Evolutionary conservation across 2,797 vertebrate species (phyloP), one percentile per base, ranked within the genome.

Genomic region (Chaetophractus vellerosus): DNA sequence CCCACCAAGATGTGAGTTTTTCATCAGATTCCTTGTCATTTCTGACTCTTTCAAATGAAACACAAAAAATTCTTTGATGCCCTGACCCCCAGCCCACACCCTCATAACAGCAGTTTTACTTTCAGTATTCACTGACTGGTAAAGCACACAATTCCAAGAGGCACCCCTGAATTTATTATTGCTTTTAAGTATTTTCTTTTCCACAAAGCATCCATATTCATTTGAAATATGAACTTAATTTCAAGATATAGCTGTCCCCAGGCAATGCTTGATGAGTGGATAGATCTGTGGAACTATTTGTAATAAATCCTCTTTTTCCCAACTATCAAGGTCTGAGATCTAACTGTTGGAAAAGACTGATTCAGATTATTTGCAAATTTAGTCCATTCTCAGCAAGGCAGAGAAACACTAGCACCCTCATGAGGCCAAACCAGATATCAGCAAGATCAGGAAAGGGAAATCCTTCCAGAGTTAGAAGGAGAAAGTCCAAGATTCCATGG

Each of bases 141-240:
- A 66, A 85, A 88, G 52, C 52, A 91, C 4, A 5, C 45, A 84
- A 41, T 52, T 80, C 48, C 66, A 79, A 33, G 90, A 63, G 69
- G 5, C 1, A 80, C 69, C 72, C 85, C 15, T 90, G 63, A 69
- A 84, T 83, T 50, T 82, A 68, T 64, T 23, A 38, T n/a, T 55
- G 36, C 28, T 41, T 88, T 91, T 72, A 89, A 28, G 21, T 12
- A 81, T 78, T 91, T 72, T 74, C n/a, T 79, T 52, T 86, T 87
- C 69, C 50, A 41, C 24, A 75, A 57, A 59, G 18, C 19, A 57
- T 69, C 57, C 87, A 79, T 15, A 88, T 1, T 28, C 28, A 59
- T 87, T 79, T 75, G 21, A 52, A 92, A 84, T 38, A 45, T 48
- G 59, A 66, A 64, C 5, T n/a, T 38, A 66, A 93, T 71, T 93